phyloP scores from a whole-genome alignment of 2,113 vertebrate genomes.

The Lepisosteus osseus region DNA sequence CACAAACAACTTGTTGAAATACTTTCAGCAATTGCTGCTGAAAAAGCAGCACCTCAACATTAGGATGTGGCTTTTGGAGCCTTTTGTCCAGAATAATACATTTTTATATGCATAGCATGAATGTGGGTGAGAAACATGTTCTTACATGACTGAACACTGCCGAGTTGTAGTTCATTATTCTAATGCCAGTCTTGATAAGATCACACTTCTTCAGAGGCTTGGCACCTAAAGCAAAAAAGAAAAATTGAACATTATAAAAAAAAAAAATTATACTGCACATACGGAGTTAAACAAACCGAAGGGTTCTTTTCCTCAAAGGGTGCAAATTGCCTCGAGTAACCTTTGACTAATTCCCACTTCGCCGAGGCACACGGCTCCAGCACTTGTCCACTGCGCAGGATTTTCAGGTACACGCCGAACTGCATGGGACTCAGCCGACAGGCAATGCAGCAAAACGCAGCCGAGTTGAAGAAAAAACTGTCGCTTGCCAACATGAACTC shows the following conservation, averaged over 20 bases:
- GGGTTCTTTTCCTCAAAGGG: no score
- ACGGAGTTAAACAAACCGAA: neutral
- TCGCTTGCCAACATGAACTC: conserved; percentile 28
- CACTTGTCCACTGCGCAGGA: conserved; percentile 42
- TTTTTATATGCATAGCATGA: no score
- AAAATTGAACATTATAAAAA: neutral
- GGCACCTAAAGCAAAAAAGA: conserved; percentile 27
- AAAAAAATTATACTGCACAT: neutral
- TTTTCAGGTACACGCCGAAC: conserved; percentile 50
- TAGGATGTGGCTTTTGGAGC: no score
- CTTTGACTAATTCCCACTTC: conserved; percentile 45
- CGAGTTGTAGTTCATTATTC: conserved; percentile 38
- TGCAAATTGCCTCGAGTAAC: conserved; percentile 31
- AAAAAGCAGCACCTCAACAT: no score
- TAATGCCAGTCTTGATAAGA: conserved; percentile 57
- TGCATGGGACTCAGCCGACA: conserved; percentile 37
- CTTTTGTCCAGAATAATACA: no score
- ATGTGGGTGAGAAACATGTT: conserved; percentile 1
- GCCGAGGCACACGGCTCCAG: conserved; percentile 30
- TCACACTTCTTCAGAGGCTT: conserved; percentile 32
- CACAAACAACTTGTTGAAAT: no score
- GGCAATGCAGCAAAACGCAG: conserved; percentile 17
- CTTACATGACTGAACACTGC: conserved; percentile 51
- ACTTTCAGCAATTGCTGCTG: no score
- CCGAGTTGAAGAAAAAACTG: conserved; percentile 20